Conservation (phyloP, 2,888 invertebrate species). For the Ormyrus nitidulus region DNA sequence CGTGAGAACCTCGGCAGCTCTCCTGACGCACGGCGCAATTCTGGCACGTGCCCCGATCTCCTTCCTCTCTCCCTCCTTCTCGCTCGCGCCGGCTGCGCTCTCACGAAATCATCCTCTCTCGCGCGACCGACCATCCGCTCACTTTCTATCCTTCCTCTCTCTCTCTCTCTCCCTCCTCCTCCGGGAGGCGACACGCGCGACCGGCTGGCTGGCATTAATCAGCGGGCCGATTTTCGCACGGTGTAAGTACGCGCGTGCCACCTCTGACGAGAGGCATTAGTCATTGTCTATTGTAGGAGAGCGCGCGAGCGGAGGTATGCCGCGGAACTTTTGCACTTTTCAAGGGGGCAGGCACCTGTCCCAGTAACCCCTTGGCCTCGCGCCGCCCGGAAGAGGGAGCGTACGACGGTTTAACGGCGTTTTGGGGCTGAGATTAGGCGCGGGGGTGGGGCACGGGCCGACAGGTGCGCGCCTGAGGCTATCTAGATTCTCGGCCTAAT, state of each 20-base stretch:
- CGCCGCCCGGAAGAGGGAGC: not conserved
- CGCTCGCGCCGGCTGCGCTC: constrained; percentile 39
- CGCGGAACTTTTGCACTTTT: no score
- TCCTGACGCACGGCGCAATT: constrained; percentile 70
- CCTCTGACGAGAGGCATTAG: constrained; percentile 5
- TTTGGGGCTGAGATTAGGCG: constrained; percentile 12
- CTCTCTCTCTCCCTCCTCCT: not conserved
- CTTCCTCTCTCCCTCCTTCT: constrained; percentile 41
- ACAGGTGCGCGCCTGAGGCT: no score
- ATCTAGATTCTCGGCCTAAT: no score
- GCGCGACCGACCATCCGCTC: constrained; percentile 35
- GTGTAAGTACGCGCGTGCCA: constrained; percentile 3
- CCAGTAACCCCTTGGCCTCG: not conserved
- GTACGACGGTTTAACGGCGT: not conserved
- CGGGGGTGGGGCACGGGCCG: not conserved
- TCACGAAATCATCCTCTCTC: constrained; percentile 55
- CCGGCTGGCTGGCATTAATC: constrained; percentile 45
- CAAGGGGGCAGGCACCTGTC: not conserved
- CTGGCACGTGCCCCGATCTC: constrained; percentile 70
- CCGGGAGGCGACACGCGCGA: constrained; percentile 6
- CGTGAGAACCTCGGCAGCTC: constrained; percentile 60
- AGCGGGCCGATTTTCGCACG: constrained; percentile 52
- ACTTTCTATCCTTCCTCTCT: constrained; percentile 32
- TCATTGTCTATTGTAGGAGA: constrained; percentile 17
- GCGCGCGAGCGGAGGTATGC: no score